These are phyloP conservation scores for Microtus obscurus DNA, from an alignment of 2,797 vertebrate species.

Conservation along the genomic window DNA sequence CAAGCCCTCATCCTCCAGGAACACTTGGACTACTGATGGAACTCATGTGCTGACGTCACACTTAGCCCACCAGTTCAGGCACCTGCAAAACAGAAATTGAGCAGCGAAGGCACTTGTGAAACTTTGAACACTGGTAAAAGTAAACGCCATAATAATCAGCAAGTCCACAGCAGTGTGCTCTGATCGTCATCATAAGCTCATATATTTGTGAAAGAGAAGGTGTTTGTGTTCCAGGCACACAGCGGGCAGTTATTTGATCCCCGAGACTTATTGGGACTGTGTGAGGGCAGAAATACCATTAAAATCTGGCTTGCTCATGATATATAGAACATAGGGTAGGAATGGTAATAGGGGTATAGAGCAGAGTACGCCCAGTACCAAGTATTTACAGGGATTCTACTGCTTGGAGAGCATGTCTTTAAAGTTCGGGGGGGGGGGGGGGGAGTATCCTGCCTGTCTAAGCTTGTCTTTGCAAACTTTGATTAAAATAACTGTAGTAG, in stretches of 20 bases:
- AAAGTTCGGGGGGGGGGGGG: neutral
- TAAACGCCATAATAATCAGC: neutral
- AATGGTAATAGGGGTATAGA: neutral
- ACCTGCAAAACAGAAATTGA: slow-evolving; percentile 22
- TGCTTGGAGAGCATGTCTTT: slow-evolving; percentile 7
- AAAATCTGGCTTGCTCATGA: slow-evolving; percentile 27
- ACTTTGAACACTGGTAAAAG: slow-evolving; percentile 27
- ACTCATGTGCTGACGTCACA: neutral
- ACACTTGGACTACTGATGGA: neutral
- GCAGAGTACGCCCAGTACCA: neutral
- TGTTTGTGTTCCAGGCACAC: slow-evolving; percentile 4
- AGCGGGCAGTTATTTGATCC: neutral
- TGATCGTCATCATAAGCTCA: neutral
- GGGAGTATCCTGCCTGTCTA: neutral
- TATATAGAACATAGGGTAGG: neutral
- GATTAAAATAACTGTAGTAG: slow-evolving; percentile 44
- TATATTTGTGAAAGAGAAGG: neutral
- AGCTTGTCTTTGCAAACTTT: slow-evolving; percentile 58
- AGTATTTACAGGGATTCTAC: neutral
- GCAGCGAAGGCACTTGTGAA: neutral
- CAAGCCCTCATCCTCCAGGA: neutral
- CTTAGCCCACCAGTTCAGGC: neutral
- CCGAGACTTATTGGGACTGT: neutral
- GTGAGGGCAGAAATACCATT: neutral
- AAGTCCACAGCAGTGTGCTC: neutral